Percentiles rank a stretch among this genome's conserved stretches.
These are phyloP conservation scores for Rhorus exstirpatorius DNA, from an alignment of 2,888 invertebrate genomes.

Conservation along the genomic window DNA sequence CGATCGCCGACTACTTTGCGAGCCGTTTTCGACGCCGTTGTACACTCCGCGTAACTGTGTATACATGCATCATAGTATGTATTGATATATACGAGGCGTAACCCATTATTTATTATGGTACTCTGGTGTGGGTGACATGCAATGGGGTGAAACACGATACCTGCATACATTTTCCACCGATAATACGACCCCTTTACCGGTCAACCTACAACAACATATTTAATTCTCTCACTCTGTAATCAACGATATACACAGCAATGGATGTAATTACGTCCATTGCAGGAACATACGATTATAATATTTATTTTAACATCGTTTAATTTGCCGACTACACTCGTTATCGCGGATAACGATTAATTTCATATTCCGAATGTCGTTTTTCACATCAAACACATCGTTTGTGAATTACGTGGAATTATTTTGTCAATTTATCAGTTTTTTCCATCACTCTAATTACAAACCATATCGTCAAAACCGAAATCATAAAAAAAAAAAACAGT, in stretches of 20 bases:
- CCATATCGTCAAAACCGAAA: too few species aligned
- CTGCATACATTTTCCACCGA: conserved; percentile 30
- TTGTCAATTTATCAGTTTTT: too few species aligned
- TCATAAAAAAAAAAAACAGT: too few species aligned
- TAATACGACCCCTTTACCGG: not conserved
- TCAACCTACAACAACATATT: not conserved
- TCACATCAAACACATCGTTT: too few species aligned
- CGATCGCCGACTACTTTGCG: conserved; percentile 16
- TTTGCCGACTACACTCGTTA: not conserved
- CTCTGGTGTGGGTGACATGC: not conserved
- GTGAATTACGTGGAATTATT: too few species aligned
- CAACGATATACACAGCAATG: not conserved
- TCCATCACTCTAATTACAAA: too few species aligned
- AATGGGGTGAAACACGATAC: conserved; percentile 15
- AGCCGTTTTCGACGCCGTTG: not conserved
- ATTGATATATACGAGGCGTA: not conserved
- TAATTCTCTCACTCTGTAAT: conserved; percentile 3
- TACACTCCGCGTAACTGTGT: not conserved
- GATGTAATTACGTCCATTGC: too few species aligned
- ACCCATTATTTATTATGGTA: not conserved
- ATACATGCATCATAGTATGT: conserved; percentile 3
- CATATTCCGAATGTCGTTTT: too few species aligned
- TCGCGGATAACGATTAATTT: too few species aligned
- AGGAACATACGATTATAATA: not conserved
- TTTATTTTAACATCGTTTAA: not conserved